Evolutionary conservation across 2,797 vertebrate species (phyloP).

Genomic region (Prionace glauca): DNA sequence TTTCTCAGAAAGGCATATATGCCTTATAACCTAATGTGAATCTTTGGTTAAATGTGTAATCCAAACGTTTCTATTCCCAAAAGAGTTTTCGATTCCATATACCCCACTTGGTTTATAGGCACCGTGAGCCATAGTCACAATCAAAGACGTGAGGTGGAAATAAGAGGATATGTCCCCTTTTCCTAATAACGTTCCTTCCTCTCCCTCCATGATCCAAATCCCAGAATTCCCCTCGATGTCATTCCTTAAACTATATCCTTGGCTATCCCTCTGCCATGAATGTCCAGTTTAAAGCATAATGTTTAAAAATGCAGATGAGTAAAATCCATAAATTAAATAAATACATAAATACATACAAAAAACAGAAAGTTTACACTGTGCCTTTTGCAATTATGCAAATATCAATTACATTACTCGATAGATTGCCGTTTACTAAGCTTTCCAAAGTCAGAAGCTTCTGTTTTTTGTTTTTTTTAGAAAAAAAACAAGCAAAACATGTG

Average conservation of each 20-base stretch:
- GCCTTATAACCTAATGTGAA: background rate
- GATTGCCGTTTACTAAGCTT: background rate
- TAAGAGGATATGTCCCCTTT: background rate
- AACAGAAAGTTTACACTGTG: background rate
- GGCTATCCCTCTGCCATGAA: background rate
- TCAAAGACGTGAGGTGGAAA: background rate
- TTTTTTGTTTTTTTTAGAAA: background rate
- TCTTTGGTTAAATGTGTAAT: background rate
- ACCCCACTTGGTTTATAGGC: background rate
- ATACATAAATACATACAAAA: conserved; percentile 22
- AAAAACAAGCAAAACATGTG: conserved; percentile 31
- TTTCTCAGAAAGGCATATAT: background rate
- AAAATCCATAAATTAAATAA: conserved; percentile 36
- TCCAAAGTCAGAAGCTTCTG: background rate
- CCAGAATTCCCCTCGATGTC: background rate
- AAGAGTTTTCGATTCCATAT: background rate
- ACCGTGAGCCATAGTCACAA: background rate
- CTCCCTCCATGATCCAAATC: background rate
- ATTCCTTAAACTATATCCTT: background rate
- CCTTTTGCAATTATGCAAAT: conserved; percentile 30
- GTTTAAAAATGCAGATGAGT: conserved; percentile 35
- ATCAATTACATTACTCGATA: background rate
- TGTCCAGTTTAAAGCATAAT: conserved; percentile 6
- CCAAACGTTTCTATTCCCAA: background rate
- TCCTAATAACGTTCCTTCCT: background rate